Conservation (phyloP, 2,888 invertebrate genomes). For the Trissoscelio sp. region DNA sequence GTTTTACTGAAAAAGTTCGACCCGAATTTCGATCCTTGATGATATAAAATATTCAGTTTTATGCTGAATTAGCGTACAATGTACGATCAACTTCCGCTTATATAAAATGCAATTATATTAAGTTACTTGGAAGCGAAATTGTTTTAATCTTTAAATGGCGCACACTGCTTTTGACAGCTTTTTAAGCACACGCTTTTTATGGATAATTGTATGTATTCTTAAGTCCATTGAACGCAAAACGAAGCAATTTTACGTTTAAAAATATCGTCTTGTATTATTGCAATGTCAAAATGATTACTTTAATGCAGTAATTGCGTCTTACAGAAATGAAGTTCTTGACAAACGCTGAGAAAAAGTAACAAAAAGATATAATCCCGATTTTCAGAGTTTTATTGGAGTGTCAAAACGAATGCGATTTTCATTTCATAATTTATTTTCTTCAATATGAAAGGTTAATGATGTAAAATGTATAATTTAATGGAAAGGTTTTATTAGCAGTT, state of each 20-base stretch:
- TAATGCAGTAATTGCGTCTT: constrained; percentile 12
- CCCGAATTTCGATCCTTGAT: constrained; percentile 1
- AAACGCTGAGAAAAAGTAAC: no score
- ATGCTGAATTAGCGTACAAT: background rate
- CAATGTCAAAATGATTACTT: constrained; percentile 29
- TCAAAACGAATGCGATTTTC: no score
- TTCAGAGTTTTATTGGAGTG: no score
- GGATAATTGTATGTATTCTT: constrained; percentile 37
- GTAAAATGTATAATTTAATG: no score
- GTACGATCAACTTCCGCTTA: constrained; percentile 14
- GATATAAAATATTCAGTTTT: constrained; percentile 17
- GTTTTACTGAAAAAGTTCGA: background rate
- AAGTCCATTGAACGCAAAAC: background rate
- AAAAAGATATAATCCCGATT: no score
- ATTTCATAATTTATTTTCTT: no score
- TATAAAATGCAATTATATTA: constrained; percentile 40
- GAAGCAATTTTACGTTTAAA: constrained; percentile 22
- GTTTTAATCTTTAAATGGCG: constrained; percentile 54
- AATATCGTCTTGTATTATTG: constrained; percentile 27
- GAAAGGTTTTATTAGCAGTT: no score
- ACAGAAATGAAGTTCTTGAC: background rate
- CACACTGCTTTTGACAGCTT: constrained; percentile 50
- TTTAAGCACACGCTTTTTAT: constrained; percentile 42
- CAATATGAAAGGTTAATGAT: no score
- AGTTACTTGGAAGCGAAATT: constrained; percentile 28